A percentile compares a stretch with the other conserved stretches of the same genome.
These are phyloP conservation scores for Peromyscus polionotus DNA, from an alignment of 2,113 vertebrate genomes.

Conservation along the genomic window DNA sequence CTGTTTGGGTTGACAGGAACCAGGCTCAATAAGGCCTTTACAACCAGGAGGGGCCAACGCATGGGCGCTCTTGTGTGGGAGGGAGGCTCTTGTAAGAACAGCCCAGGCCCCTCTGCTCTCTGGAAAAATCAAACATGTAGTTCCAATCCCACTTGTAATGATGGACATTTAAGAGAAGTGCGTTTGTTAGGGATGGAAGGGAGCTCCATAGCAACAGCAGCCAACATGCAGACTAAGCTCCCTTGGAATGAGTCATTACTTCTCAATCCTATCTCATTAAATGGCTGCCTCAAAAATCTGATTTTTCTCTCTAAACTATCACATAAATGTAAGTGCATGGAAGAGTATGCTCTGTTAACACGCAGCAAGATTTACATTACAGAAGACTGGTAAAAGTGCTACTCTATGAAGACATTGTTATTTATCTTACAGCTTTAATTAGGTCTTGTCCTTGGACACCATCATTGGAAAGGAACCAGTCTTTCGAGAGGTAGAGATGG, in stretches of 20 bases:
- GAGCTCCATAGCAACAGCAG: neutral
- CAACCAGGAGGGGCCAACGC: neutral
- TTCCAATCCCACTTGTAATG: slow-evolving; percentile 6
- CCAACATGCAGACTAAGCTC: neutral
- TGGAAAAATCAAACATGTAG: neutral
- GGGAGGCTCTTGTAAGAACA: neutral
- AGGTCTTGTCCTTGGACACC: neutral
- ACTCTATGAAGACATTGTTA: neutral
- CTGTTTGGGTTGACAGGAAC: neutral
- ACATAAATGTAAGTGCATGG: neutral
- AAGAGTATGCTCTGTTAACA: neutral
- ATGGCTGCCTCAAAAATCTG: slow-evolving; percentile 29
- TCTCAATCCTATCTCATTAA: slow-evolving; percentile 28
- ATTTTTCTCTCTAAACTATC: slow-evolving; percentile 37
- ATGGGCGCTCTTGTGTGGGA: neutral
- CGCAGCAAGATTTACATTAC: neutral
- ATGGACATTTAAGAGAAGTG: neutral
- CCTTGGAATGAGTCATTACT: neutral
- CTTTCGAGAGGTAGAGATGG: neutral
- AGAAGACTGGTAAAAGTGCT: neutral
- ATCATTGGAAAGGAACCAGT: neutral
- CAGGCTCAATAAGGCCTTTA: neutral
- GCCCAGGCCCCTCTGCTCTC: neutral
- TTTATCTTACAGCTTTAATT: neutral
- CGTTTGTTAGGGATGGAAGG: slow-evolving; percentile 6